phyloP scores from a whole-genome alignment of 2,113 vertebrate genomes.

The Plotosus lineatus region DNA sequence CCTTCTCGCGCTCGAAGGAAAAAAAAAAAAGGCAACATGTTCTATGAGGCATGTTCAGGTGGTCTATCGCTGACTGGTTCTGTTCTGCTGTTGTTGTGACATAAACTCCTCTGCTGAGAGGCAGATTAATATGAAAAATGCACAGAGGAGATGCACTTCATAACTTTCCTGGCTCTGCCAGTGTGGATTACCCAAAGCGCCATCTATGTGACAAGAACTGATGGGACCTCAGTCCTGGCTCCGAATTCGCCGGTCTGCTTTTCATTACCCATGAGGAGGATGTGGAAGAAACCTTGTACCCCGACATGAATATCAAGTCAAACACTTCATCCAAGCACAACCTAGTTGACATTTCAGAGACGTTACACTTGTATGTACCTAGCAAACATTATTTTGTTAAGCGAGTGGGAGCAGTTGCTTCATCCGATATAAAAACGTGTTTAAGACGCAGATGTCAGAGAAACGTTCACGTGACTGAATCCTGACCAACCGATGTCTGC shows the following conservation, averaged over 20 bases:
- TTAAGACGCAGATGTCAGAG: constrained; percentile 58
- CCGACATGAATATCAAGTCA: constrained; percentile 68
- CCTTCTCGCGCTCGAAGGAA: constrained; percentile 29
- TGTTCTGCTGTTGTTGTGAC: constrained; percentile 63
- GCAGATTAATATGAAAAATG: constrained; percentile 73
- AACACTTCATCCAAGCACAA: constrained; percentile 63
- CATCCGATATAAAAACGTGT: constrained; percentile 56
- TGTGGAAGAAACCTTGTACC: constrained; percentile 61
- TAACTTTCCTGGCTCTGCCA: constrained; percentile 77
- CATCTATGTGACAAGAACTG: constrained; percentile 66
- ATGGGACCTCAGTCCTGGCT: too few relatives aligned
- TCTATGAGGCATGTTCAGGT: constrained; percentile 25
- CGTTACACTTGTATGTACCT: constrained; percentile 68
- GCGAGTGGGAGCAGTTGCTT: constrained; percentile 58
- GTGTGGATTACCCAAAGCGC: constrained; percentile 69
- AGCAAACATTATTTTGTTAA: constrained; percentile 56
- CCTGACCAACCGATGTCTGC: neutral
- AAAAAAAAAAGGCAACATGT: constrained; percentile 28
- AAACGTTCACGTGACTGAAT: constrained; percentile 46
- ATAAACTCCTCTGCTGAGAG: constrained; percentile 65
- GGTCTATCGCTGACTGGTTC: constrained; percentile 49
- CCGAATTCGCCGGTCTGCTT: constrained; percentile 68
- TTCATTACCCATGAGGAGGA: constrained; percentile 66
- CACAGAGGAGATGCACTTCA: too few relatives aligned
- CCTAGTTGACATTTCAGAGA: constrained; percentile 69